Evolutionary conservation across 2,113 vertebrate species (phyloP).

Genomic region (Pollachius pollachius): DNA sequence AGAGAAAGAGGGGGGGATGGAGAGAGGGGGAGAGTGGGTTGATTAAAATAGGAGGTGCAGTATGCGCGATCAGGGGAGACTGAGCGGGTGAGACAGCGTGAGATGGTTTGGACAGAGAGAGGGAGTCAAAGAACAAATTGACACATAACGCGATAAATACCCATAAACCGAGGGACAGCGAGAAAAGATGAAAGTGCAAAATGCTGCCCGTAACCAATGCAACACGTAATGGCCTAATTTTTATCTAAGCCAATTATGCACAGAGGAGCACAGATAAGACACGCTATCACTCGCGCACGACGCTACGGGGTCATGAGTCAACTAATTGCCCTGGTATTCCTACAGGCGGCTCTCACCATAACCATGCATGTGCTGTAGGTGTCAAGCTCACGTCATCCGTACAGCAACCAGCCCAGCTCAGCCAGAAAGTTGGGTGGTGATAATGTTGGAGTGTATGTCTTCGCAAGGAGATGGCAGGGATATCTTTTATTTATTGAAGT

Average conservation of each 20-base stretch:
- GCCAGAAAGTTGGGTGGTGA: slow-evolving; percentile 13
- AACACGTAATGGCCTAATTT: not conserved
- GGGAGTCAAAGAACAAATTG: not conserved
- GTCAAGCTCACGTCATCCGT: too few relatives aligned
- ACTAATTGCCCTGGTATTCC: too few relatives aligned
- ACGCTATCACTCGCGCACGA: too few relatives aligned
- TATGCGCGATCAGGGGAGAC: not conserved
- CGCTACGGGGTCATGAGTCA: too few relatives aligned
- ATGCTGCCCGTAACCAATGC: not conserved
- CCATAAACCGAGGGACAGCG: too few relatives aligned
- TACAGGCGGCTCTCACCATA: too few relatives aligned
- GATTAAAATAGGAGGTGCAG: not conserved
- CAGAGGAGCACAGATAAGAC: too few relatives aligned
- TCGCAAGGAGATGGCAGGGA: slow-evolving; percentile 10
- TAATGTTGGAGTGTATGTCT: slow-evolving; percentile 16
- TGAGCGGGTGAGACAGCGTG: too few relatives aligned
- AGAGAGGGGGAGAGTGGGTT: not conserved
- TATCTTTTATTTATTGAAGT: slow-evolving; percentile 4
- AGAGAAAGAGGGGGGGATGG: not conserved
- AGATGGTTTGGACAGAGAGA: not conserved
- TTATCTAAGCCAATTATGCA: too few relatives aligned
- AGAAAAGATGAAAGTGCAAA: too few relatives aligned
- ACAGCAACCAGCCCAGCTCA: not conserved
- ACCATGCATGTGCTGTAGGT: too few relatives aligned
- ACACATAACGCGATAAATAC: too few relatives aligned